Evolutionary conservation across 2,113 vertebrate species (phyloP).

Genomic region (Cephalopterus ornatus): DNA sequence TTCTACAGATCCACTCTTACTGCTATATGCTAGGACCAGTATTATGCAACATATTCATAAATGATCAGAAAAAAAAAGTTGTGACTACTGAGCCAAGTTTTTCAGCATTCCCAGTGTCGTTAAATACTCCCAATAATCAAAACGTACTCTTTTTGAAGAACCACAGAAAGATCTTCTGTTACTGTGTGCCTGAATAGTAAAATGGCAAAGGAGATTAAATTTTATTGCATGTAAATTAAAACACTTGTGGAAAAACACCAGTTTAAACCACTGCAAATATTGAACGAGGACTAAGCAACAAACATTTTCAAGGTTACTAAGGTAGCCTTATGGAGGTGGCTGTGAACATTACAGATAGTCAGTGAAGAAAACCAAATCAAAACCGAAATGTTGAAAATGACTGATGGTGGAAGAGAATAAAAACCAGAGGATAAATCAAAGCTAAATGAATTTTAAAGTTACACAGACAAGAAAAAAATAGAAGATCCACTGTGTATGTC

Average conservation of each 20-base stretch:
- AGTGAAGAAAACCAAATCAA: neutral
- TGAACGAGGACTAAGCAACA: neutral
- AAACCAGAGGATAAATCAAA: neutral
- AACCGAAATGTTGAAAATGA: neutral
- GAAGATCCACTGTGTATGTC: neutral
- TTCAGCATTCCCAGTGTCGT: neutral
- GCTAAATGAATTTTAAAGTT: neutral
- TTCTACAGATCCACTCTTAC: neutral
- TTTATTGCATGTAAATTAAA: neutral
- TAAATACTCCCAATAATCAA: neutral
- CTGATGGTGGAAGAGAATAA: neutral
- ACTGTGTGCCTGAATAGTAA: neutral
- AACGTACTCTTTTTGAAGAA: neutral
- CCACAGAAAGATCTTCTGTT: neutral
- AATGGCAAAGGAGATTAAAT: neutral
- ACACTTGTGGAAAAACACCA: neutral
- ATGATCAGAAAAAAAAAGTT: neutral
- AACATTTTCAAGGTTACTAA: neutral
- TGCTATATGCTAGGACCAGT: neutral
- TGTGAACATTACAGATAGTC: neutral
- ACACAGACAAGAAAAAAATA: neutral
- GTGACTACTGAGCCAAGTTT: neutral
- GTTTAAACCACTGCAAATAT: neutral
- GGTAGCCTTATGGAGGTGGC: neutral
- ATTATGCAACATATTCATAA: neutral